These are phyloP conservation scores for Abramis brama DNA, from an alignment of 2,113 vertebrate species.

Conservation along the genomic window DNA sequence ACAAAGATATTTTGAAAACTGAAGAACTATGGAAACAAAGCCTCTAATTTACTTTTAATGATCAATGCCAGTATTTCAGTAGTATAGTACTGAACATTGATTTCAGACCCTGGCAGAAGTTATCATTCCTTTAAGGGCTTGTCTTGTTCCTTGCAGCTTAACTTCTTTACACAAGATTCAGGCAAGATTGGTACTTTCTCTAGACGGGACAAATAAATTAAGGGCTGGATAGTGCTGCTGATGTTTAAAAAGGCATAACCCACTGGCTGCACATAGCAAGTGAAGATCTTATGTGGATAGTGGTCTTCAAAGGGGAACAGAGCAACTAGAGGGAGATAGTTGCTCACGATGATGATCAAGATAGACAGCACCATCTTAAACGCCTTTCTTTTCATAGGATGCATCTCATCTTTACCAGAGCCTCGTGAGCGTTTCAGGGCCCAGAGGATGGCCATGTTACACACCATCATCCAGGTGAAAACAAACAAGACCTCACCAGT, in stretches of 20 bases:
- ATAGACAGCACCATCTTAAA: slow-evolving; percentile 77
- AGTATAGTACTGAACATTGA: too few relatives aligned
- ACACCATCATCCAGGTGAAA: slow-evolving; percentile 75
- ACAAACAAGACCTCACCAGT: slow-evolving; percentile 70
- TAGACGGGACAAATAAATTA: slow-evolving; percentile 74
- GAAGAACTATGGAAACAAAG: neutral
- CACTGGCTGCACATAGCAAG: slow-evolving; percentile 75
- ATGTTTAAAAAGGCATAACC: slow-evolving; percentile 76
- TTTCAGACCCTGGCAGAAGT: neutral
- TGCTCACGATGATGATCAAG: slow-evolving; percentile 72
- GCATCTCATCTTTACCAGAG: slow-evolving; percentile 75
- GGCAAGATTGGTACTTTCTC: slow-evolving; percentile 72
- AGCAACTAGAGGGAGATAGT: slow-evolving; percentile 76
- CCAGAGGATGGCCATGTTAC: slow-evolving; percentile 72
- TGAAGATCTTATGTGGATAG: slow-evolving; percentile 67
- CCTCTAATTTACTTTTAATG: neutral
- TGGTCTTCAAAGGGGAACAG: slow-evolving; percentile 77
- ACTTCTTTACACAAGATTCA: slow-evolving; percentile 54
- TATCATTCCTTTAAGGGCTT: slow-evolving; percentile 38
- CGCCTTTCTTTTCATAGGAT: slow-evolving; percentile 80
- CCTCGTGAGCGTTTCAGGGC: slow-evolving; percentile 70
- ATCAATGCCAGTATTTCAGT: neutral
- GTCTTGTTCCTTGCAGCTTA: slow-evolving; percentile 45
- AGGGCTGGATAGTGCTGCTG: slow-evolving; percentile 78
- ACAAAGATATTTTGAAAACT: neutral